These are phyloP conservation scores for Argyresthia albistria DNA, from an alignment of 2,888 invertebrate genomes.

Conservation along the genomic window DNA sequence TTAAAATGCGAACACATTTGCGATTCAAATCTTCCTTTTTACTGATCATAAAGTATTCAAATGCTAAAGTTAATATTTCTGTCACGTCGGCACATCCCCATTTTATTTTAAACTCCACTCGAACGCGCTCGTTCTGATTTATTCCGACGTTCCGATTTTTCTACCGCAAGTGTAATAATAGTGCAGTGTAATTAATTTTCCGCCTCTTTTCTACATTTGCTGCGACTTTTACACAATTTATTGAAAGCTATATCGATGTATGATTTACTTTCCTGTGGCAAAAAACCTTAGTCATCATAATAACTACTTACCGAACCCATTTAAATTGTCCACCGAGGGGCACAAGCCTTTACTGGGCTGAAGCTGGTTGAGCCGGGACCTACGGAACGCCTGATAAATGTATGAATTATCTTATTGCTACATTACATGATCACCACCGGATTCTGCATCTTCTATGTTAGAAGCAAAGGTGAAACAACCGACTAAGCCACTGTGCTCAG, in stretches of 20 bases:
- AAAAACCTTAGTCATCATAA: too few relatives aligned
- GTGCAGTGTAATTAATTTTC: neutral
- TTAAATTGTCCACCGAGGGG: too few relatives aligned
- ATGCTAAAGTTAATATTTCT: slow-evolving; percentile 62
- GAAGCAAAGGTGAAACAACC: too few relatives aligned
- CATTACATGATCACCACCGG: too few relatives aligned
- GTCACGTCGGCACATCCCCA: slow-evolving; percentile 43
- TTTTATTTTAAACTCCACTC: slow-evolving; percentile 16
- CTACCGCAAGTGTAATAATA: slow-evolving; percentile 1
- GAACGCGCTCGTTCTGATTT: slow-evolving; percentile 34
- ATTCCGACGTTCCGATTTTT: slow-evolving; percentile 16
- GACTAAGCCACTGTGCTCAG: too few relatives aligned
- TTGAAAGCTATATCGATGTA: neutral
- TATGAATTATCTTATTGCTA: too few relatives aligned
- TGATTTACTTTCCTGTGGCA: too few relatives aligned
- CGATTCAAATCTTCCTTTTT: slow-evolving; percentile 65
- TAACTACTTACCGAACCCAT: too few relatives aligned
- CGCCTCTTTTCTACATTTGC: slow-evolving; percentile 1
- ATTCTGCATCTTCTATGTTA: too few relatives aligned
- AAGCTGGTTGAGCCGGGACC: too few relatives aligned
- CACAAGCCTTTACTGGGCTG: too few relatives aligned
- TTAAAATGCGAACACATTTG: slow-evolving; percentile 66
- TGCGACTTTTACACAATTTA: neutral
- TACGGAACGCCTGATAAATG: too few relatives aligned
- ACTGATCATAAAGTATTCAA: slow-evolving; percentile 70